Percentiles rank a stretch among this genome's conserved stretches.
Evolutionary conservation across 2,797 vertebrate genomes (phyloP).

Genomic region (Phalanger gymnotis): DNA sequence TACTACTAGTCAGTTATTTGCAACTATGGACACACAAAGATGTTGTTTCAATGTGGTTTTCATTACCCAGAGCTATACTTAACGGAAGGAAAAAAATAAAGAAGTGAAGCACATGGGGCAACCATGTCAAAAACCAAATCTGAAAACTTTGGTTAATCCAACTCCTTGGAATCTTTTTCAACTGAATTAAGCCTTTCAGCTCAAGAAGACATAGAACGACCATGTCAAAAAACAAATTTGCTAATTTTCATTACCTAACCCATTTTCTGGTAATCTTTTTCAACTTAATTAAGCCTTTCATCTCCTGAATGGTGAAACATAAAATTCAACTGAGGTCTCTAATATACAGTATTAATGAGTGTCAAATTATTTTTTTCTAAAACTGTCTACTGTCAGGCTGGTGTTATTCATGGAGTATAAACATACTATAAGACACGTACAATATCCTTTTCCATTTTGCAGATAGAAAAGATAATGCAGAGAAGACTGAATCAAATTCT

Average conservation of each 20-base stretch:
- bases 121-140: background rate
- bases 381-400: background rate
- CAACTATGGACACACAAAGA: background rate
- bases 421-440: background rate
- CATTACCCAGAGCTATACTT: background rate
- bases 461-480: conserved; percentile 31
- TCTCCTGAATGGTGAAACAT: background rate
- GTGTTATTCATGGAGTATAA: background rate
- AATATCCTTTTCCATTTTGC: conserved; percentile 9
- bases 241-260: background rate
- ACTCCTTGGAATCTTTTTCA: background rate
- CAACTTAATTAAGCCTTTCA: background rate
- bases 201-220: background rate
- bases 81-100: background rate
- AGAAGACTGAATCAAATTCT: conserved; percentile 11
- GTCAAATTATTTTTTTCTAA: background rate
- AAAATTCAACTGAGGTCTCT: background rate
- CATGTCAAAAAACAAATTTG: background rate
- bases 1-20: background rate
- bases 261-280: background rate
- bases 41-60: background rate
- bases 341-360: background rate
- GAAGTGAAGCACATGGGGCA: background rate
- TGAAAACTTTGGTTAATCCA: background rate
- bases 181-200: background rate